Evolutionary conservation across 2,113 vertebrate species (phyloP).

Genomic region (Hymenochirus boettgeri): DNA sequence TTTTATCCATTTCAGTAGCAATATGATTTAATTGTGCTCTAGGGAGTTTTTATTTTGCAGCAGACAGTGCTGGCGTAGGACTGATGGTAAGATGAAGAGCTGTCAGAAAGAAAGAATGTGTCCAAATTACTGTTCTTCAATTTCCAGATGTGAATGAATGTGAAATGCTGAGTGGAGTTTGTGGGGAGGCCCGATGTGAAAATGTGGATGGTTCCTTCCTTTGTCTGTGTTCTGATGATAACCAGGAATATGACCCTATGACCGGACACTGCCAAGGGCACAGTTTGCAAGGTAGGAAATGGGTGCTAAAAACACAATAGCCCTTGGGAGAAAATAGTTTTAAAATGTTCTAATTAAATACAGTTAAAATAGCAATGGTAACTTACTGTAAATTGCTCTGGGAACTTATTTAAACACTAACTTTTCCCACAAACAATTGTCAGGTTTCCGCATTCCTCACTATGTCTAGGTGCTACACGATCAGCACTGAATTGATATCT

Average conservation of each 20-base stretch:
- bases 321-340: no score
- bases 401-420: no score
- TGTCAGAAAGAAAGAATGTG: constrained; percentile 8
- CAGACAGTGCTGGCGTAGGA: constrained; percentile 34
- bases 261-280: constrained; percentile 77
- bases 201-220: constrained; percentile 86
- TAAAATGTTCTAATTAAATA: no score
- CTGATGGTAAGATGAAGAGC: constrained; percentile 42
- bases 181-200: constrained; percentile 88
- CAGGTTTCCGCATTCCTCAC: no score
- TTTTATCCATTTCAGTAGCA: constrained; percentile 34
- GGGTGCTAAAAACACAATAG: neutral
- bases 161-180: constrained; percentile 83
- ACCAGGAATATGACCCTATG: constrained; percentile 85
- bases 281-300: constrained; percentile 63
- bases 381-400: no score
- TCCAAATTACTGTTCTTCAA: constrained; percentile 46
- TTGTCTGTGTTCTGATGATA: constrained; percentile 80
- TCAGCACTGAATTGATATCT: no score
- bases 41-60: constrained; percentile 35
- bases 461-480: no score
- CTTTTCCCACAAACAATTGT: no score
- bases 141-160: constrained; percentile 92
- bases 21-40: constrained; percentile 33
- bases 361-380: no score